phyloP scores from a whole-genome alignment of 2,888 invertebrate species.

The Augiades crinisus region DNA sequence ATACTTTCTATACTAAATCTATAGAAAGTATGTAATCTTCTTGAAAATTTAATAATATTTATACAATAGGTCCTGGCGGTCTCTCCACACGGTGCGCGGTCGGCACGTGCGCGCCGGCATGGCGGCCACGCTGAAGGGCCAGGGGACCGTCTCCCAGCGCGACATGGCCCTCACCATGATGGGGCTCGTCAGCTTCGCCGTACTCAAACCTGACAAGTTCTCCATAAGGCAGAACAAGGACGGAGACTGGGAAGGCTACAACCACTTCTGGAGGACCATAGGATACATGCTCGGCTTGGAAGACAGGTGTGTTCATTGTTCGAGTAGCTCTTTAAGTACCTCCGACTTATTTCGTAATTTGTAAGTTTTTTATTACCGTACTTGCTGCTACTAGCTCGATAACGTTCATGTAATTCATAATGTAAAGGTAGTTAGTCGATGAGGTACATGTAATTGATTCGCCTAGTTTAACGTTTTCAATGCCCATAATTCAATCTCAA shows the following conservation, averaged over 20 bases:
- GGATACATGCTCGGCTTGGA: constrained; percentile 89
- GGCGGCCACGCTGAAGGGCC: constrained; percentile 48
- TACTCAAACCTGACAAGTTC: constrained; percentile 81
- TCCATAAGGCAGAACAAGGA: constrained; percentile 79
- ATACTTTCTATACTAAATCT: background rate
- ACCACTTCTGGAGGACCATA: constrained; percentile 90
- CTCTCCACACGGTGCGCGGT: constrained; percentile 81
- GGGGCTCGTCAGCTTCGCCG: constrained; percentile 88
- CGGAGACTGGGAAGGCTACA: constrained; percentile 84
- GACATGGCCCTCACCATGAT: constrained; percentile 91
- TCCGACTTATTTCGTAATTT: no score
- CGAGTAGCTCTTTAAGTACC: no score
- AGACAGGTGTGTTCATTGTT: constrained; percentile 75
- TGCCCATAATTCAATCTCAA: no score
- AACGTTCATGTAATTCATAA: no score
- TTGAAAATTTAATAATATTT: no score
- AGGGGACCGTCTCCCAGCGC: constrained; percentile 84
- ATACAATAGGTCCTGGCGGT: constrained; percentile 65
- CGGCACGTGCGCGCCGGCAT: constrained; percentile 83
- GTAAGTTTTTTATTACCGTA: no score
- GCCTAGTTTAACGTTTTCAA: no score
- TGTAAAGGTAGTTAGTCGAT: no score
- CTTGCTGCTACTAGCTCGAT: no score
- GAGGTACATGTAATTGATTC: no score
- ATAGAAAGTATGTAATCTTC: background rate